Evolutionary conservation across 2,797 vertebrate species (phyloP).

Genomic region (Psittacula derbiana): DNA sequence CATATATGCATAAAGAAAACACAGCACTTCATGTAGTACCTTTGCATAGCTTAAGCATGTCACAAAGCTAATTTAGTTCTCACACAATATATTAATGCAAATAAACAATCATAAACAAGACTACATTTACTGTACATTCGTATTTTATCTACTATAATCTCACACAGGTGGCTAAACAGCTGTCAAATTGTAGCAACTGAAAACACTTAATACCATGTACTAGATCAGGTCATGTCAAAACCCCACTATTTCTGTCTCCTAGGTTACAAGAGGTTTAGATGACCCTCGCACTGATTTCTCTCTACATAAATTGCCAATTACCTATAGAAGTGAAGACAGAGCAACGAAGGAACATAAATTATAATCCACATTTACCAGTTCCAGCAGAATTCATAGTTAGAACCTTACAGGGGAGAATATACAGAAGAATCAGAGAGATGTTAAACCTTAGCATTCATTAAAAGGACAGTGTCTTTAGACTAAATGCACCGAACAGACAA

Average conservation of each 20-base stretch:
- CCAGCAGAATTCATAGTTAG: neutral
- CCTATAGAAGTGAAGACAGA: neutral
- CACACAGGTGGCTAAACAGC: neutral
- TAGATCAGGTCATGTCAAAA: neutral
- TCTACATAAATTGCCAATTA: neutral
- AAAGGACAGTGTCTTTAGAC: neutral
- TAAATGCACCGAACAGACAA: neutral
- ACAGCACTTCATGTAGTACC: rapidly evolving
- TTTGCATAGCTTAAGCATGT: neutral
- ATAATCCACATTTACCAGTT: neutral
- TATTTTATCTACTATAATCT: neutral
- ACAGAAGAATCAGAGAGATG: neutral
- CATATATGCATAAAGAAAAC: neutral
- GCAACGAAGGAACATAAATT: neutral
- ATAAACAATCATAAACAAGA: neutral
- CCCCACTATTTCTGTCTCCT: neutral
- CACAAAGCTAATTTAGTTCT: neutral
- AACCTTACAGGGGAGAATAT: neutral
- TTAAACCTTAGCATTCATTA: neutral
- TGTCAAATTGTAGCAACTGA: neutral
- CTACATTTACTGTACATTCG: neutral
- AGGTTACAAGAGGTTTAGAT: neutral
- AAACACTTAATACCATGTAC: neutral
- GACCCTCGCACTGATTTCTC: neutral
- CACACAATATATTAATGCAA: neutral